A percentile compares a stretch with the other conserved stretches of the same genome.
Conservation (phyloP, 1,140 invertebrate species). For the Hyphantria cunea region DNA sequence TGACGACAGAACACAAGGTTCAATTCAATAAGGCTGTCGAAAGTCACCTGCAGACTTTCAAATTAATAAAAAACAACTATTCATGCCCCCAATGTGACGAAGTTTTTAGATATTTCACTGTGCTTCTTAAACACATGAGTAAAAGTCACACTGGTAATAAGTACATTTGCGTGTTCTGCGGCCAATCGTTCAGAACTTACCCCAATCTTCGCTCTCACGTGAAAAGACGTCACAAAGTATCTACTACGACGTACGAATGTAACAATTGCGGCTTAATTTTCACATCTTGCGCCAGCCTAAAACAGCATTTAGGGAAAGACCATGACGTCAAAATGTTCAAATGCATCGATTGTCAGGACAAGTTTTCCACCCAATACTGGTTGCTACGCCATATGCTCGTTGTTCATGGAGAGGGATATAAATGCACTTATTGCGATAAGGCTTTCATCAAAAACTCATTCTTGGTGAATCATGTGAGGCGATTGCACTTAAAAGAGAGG, state of each 20-base stretch:
- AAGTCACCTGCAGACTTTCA: constrained; percentile 51
- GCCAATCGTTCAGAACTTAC: constrained; percentile 53
- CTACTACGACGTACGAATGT: constrained; percentile 42
- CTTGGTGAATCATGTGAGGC: constrained; percentile 58
- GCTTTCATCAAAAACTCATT: constrained; percentile 57
- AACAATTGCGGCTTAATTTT: constrained; percentile 47
- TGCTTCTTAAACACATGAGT: constrained; percentile 58
- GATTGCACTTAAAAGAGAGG: constrained; percentile 64
- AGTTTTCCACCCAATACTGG: constrained; percentile 51
- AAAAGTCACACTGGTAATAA: constrained; percentile 54
- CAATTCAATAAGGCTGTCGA: constrained; percentile 45
- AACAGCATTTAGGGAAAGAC: constrained; percentile 41
- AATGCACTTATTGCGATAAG: constrained; percentile 57
- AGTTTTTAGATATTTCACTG: constrained; percentile 54
- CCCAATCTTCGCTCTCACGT: constrained; percentile 57
- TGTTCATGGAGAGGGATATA: constrained; percentile 48
- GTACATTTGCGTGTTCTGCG: constrained; percentile 60
- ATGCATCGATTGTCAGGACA: constrained; percentile 54
- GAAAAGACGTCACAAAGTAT: constrained; percentile 42
- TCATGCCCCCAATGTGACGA: constrained; percentile 57
- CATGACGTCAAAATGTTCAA: constrained; percentile 49
- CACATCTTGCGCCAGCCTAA: constrained; percentile 35
- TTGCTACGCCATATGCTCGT: constrained; percentile 52
- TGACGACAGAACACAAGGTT: constrained; percentile 52
- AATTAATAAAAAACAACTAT: constrained; percentile 55